A percentile compares a stretch with the other conserved stretches of the same genome.
phyloP scores from a whole-genome alignment of 64 coral and sea anemone genomes.

The Astreopora myriophthalma region DNA sequence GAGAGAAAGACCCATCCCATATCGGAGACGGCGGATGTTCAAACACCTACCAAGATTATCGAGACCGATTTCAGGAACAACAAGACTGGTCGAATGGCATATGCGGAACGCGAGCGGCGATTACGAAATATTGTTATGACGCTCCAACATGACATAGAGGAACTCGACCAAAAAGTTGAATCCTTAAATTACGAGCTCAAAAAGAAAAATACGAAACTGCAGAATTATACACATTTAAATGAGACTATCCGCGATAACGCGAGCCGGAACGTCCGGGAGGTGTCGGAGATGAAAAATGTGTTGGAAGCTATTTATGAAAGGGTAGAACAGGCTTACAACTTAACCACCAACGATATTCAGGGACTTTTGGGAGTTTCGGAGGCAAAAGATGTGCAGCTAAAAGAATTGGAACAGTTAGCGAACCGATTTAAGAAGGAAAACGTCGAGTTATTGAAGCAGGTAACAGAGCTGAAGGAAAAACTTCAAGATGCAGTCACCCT shows the following conservation, averaged over 20 bases:
- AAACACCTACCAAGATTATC: neutral
- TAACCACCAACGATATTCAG: slow-evolving; percentile 14
- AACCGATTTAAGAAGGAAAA: neutral
- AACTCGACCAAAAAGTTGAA: neutral
- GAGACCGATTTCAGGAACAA: neutral
- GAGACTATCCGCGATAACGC: neutral
- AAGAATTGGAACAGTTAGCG: neutral
- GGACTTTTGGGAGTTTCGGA: neutral
- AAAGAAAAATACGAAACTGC: neutral
- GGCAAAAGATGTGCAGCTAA: neutral
- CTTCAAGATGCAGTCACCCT: neutral
- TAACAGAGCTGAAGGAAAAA: neutral
- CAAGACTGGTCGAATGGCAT: neutral
- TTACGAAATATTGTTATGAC: slow-evolving; percentile 14
- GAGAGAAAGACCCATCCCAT: neutral
- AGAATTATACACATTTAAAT: neutral
- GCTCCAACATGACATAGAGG: neutral
- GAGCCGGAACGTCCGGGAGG: neutral
- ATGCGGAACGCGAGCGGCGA: neutral
- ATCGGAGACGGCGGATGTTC: neutral
- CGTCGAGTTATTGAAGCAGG: neutral
- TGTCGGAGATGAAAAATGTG: neutral
- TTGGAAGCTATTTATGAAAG: slow-evolving; percentile 9
- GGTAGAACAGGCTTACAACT: neutral
- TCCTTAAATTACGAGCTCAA: neutral